phyloP scores from a whole-genome alignment of 2,797 vertebrate genomes.

The Hipposideros larvatus region DNA sequence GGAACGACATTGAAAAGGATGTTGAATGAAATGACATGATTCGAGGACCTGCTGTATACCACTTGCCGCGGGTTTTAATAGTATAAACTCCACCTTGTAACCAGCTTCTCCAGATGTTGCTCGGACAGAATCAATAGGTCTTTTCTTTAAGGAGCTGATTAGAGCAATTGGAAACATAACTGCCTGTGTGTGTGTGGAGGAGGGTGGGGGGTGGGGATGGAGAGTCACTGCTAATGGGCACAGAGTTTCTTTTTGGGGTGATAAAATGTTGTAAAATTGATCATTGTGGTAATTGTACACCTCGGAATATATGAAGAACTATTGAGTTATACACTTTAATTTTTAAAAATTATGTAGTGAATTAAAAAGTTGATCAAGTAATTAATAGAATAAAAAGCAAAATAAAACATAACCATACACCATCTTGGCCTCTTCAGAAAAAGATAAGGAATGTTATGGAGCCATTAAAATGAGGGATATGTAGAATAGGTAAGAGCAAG shows the following conservation, averaged over 20 bases:
- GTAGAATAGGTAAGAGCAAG: neutral
- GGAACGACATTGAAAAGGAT: neutral
- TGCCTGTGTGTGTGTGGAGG: neutral
- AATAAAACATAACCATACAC: conserved; percentile 34
- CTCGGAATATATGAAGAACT: conserved; percentile 33
- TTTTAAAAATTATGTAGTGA: neutral
- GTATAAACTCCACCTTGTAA: neutral
- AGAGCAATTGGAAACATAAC: neutral
- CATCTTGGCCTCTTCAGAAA: neutral
- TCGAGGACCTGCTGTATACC: neutral
- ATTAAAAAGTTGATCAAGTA: conserved; percentile 27
- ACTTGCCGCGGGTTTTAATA: conserved; percentile 30
- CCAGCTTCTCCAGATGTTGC: neutral
- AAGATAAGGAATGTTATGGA: neutral
- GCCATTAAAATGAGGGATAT: neutral
- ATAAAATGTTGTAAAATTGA: conserved; percentile 38
- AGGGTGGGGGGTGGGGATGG: neutral
- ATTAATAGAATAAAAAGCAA: conserved; percentile 52
- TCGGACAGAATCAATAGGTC: neutral
- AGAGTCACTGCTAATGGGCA: conserved; percentile 13
- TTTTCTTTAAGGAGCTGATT: conserved; percentile 18
- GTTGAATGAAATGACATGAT: neutral
- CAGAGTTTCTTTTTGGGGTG: neutral
- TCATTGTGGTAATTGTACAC: neutral
- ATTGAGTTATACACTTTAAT: neutral